Evolutionary conservation across 2,888 invertebrate species (phyloP).

Genomic region (Schizaphis graminum): DNA sequence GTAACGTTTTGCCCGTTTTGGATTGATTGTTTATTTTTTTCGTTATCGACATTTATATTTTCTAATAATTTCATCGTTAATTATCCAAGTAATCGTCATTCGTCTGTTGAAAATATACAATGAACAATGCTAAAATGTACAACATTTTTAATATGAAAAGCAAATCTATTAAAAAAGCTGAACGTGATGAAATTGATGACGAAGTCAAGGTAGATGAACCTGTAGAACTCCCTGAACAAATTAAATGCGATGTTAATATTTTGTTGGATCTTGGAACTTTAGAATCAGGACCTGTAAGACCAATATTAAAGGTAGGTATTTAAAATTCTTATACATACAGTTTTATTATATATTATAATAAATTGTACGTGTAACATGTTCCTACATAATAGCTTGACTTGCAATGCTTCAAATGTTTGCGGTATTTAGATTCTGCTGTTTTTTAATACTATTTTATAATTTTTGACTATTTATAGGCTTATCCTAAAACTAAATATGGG

Average conservation of each 20-base stretch:
- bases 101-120: not conserved
- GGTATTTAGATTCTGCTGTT: not conserved
- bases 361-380: not conserved
- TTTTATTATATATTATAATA: not conserved
- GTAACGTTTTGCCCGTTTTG: too few species aligned
- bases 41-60: too few species aligned
- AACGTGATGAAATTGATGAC: not conserved
- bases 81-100: too few species aligned
- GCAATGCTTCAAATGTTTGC: not conserved
- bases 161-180: not conserved
- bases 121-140: not conserved
- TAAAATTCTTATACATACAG: not conserved
- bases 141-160: not conserved
- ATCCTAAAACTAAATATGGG: not conserved
- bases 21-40: too few species aligned
- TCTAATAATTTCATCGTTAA: too few species aligned
- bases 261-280: not conserved
- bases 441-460: not conserved
- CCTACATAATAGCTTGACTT: not conserved
- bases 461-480: not conserved
- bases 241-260: not conserved
- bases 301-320: not conserved
- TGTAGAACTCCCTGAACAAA: not conserved
- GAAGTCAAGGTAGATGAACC: not conserved
- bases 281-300: not conserved